A percentile compares a stretch with the other conserved stretches of the same genome.
phyloP scores from a whole-genome alignment of 92 coral and sea anemone species.

The Porites lobata region DNA sequence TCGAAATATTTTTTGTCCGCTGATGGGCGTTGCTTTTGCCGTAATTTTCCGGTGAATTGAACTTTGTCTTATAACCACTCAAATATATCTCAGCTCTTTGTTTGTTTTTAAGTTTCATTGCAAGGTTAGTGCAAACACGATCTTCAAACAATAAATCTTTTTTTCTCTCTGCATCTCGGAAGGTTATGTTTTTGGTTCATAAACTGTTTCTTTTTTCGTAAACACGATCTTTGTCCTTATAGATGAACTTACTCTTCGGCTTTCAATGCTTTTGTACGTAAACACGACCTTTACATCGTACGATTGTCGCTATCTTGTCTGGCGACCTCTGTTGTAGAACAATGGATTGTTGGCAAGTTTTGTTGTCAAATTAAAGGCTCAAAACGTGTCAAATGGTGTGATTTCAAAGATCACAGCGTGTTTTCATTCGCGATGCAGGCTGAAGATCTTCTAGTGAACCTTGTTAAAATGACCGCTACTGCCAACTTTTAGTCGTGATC shows the following conservation, averaged over 20 bases:
- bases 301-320: background rate
- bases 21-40: background rate
- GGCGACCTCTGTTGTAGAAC: constrained; percentile 15
- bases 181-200: background rate
- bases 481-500: background rate
- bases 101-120: background rate
- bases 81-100: background rate
- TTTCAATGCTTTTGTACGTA: background rate
- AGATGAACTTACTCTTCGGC: too few species aligned
- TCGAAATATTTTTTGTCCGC: background rate
- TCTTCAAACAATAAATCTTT: background rate
- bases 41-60: background rate
- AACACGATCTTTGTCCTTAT: background rate
- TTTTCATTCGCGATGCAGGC: background rate
- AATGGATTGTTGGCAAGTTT: constrained; percentile 2
- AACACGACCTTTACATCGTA: background rate
- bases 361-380: constrained; percentile 7
- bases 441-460: background rate
- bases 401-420: constrained; percentile 7
- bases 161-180: background rate
- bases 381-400: background rate
- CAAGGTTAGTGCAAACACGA: background rate
- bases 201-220: background rate
- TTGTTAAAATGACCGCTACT: background rate
- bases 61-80: background rate